These are phyloP conservation scores for Ryuthela nishihirai DNA, from an alignment of 2,888 invertebrate genomes.

Conservation along the genomic window DNA sequence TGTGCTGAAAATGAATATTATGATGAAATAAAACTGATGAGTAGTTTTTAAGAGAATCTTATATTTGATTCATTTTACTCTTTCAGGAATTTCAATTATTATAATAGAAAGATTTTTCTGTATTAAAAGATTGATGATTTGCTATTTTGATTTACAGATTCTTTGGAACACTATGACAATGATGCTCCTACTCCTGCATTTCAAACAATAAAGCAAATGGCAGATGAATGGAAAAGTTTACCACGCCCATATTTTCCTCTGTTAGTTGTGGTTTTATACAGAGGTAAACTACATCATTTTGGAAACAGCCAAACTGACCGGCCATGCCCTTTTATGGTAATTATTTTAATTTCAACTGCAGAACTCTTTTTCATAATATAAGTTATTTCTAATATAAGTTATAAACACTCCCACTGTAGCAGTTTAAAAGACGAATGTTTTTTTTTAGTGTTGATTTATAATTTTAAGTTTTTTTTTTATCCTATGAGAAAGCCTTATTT, in stretches of 20 bases:
- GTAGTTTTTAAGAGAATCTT: too few species aligned
- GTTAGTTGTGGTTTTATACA: constrained; percentile 18
- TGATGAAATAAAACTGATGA: too few species aligned
- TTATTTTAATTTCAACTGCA: background rate
- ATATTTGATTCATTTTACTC: too few species aligned
- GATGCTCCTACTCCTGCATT: constrained; percentile 15
- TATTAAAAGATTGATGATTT: too few species aligned
- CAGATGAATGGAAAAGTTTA: constrained; percentile 30
- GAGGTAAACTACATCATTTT: constrained; percentile 20
- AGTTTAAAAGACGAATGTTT: background rate
- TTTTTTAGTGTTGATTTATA: background rate
- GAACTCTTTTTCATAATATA: too few species aligned
- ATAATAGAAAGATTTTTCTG: too few species aligned
- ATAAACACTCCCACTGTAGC: too few species aligned
- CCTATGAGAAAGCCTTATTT: background rate
- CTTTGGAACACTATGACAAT: constrained; percentile 7
- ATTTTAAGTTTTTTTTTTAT: background rate
- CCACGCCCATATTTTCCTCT: constrained; percentile 26
- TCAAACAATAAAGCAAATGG: constrained; percentile 15
- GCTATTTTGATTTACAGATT: constrained; percentile 4
- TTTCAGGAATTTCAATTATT: too few species aligned
- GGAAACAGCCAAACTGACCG: constrained; percentile 24
- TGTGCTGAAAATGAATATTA: too few species aligned
- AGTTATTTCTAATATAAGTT: too few species aligned
- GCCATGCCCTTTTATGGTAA: constrained; percentile 26